Evolutionary conservation across 2,888 invertebrate species (phyloP).

Genomic region (Athrips mouffetella): DNA sequence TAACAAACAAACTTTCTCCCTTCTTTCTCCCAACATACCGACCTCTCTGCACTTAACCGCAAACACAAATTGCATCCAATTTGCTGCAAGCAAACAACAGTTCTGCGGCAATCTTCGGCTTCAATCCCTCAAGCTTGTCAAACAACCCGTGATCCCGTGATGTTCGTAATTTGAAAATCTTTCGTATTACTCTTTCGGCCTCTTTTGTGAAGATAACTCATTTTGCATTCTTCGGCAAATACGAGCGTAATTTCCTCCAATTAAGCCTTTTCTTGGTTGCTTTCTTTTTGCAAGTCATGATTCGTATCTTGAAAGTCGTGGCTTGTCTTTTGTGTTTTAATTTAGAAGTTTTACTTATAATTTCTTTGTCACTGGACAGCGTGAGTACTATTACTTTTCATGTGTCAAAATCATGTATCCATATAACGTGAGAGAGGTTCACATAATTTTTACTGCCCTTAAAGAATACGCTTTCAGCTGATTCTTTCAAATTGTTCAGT

Average conservation of each 20-base stretch:
- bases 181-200: not conserved
- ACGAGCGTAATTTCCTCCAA: not conserved
- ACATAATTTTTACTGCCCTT: no score
- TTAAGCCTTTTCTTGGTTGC: not conserved
- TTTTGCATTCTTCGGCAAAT: not conserved
- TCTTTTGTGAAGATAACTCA: not conserved
- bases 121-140: slow-evolving; percentile 13
- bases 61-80: slow-evolving; percentile 63
- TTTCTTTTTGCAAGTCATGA: not conserved
- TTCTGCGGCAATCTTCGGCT: slow-evolving; percentile 18
- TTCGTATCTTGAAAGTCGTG: not conserved
- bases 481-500: no score
- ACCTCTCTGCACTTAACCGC: not conserved
- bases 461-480: no score
- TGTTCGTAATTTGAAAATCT: not conserved
- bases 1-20: no score
- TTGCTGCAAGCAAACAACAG: slow-evolving; percentile 44
- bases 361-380: no score
- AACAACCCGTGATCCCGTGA: slow-evolving; percentile 5
- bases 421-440: no score
- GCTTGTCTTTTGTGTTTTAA: not conserved
- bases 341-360: not conserved
- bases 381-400: no score
- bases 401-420: no score
- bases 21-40: not conserved